Evolutionary conservation across 1,140 invertebrate species (phyloP).

Genomic region (Chlorops oryzae): DNA sequence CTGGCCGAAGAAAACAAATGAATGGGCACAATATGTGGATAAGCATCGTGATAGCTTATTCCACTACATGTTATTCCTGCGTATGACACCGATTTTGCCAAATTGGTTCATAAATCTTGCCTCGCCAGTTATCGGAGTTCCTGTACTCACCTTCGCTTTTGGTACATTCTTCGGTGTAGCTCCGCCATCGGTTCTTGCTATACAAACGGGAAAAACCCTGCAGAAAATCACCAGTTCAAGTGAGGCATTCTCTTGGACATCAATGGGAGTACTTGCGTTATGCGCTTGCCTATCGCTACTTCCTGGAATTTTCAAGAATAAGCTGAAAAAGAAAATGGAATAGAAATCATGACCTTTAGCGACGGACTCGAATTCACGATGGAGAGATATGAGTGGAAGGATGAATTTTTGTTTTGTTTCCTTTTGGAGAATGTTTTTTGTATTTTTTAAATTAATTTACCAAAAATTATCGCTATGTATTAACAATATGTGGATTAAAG

Average conservation of each 20-base stretch:
- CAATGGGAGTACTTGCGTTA: constrained; percentile 67
- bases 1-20: constrained; percentile 77
- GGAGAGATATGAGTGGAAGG: no score
- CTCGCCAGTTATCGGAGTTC: constrained; percentile 94
- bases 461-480: no score
- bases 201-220: constrained; percentile 94
- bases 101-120: constrained; percentile 99
- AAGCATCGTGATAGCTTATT: constrained; percentile 85
- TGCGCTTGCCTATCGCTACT: constrained; percentile 80
- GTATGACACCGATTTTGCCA: constrained; percentile 95
- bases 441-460: no score
- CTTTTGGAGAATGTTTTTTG: no score
- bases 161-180: constrained; percentile 94
- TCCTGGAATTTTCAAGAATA: constrained; percentile 86
- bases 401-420: no score
- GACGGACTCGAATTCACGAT: no score
- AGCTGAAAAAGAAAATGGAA: constrained; percentile 74
- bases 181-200: constrained; percentile 94
- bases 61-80: constrained; percentile 95
- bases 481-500: no score
- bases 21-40: constrained; percentile 79
- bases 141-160: constrained; percentile 83
- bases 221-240: constrained; percentile 85
- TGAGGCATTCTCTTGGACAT: constrained; percentile 85
- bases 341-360: constrained; percentile 48